Evolutionary conservation across 2,888 invertebrate genomes (phyloP), one percentile per base, ranked within the genome.

Genomic region (Psococerastis gibbosa): DNA sequence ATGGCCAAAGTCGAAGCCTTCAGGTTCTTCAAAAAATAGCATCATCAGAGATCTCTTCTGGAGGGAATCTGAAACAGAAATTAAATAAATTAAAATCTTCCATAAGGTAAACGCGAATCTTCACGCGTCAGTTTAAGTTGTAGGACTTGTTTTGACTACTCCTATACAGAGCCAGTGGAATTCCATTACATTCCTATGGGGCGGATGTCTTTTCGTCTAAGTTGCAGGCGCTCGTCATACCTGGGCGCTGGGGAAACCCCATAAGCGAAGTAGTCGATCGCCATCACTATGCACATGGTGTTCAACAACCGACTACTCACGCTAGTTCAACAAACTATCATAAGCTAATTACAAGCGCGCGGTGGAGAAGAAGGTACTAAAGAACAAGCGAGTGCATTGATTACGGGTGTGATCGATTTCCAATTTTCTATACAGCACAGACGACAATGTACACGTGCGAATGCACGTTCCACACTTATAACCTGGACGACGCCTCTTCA

Each of bases 1-100:
- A 38, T 18, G 38, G 16, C 20, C 38, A 38, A 38, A 38, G 38
- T 38, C 20, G 38, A 38, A 20, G 38, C n/a, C 38, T 38, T 20
- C 38, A 38, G 38, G 38, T 38, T 38, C 38, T 38, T 38, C 18
- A 38, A 5, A 38, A 38, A 38, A 38, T 38, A 38, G 6, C 38
- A 38, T 16, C 38, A 38, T 38, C 38, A 38, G 38, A 38, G 38
- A 38, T 5, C 38, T 38, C 38, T 38, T 38, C 38, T 38, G 38
- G 38, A 38, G 38, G 22, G 20, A 38, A 38, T 38, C 38, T 38
- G 38, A 38, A 38, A 38, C 38, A 38, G 18, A 38, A 38, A 38
- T 38, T 20, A 6, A 38, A 38, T 38, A 38, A 9, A 9, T 17
- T 38, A 38, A 38, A 20, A 5, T 20, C 18, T 4, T 22, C 20